Evolutionary conservation across 1,140 invertebrate species (phyloP).

Genomic region (Liolophura sinensis): DNA sequence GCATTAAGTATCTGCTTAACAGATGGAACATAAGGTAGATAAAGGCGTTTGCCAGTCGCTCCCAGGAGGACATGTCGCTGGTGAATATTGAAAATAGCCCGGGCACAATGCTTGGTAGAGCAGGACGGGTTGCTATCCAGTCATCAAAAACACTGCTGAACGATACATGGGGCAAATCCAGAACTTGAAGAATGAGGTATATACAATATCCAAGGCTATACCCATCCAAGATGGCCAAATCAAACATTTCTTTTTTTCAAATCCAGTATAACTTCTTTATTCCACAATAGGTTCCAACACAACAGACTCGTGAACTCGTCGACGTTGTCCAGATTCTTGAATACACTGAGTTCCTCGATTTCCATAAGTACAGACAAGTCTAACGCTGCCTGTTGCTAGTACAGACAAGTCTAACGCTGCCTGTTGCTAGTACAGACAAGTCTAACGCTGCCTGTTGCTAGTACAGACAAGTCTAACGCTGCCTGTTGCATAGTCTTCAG

Average conservation of each 20-base stretch:
- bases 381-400: too few species aligned
- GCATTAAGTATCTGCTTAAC: background rate
- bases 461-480: too few species aligned
- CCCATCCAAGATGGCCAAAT: conserved; percentile 12
- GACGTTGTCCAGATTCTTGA: background rate
- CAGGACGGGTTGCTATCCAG: background rate
- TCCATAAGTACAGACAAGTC: too few species aligned
- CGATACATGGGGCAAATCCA: conserved; percentile 14
- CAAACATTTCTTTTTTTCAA: conserved; percentile 6
- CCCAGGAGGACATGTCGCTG: background rate
- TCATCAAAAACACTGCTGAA: conserved; percentile 1
- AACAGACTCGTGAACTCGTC: background rate
- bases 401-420: too few species aligned
- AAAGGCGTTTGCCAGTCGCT: background rate
- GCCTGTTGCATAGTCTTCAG: too few species aligned
- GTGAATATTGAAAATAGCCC: background rate
- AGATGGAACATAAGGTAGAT: background rate
- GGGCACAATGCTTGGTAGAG: conserved; percentile 4
- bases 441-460: too few species aligned
- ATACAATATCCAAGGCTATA: conserved; percentile 5
- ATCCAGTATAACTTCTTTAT: conserved; percentile 1
- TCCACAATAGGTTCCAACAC: background rate
- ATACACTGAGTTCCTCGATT: too few species aligned
- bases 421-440: too few species aligned
- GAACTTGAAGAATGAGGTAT: conserved; percentile 15